Evolutionary conservation across 2,113 vertebrate species (phyloP).

Genomic region (Thermophis baileyi): DNA sequence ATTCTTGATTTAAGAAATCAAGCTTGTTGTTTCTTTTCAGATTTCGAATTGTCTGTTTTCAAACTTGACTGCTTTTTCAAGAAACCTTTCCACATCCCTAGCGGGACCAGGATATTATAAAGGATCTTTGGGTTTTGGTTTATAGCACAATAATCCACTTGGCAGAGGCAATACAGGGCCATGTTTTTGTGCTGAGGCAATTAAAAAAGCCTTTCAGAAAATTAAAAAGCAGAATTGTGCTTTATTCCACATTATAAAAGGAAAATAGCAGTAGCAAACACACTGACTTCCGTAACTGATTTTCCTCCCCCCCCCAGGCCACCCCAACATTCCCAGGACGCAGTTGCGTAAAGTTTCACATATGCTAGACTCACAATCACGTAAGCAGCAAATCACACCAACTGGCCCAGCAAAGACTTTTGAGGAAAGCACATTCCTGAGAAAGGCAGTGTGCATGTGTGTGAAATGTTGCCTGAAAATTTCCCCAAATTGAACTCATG

Average conservation of each 20-base stretch:
- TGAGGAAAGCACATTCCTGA: neutral
- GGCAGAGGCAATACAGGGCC: neutral
- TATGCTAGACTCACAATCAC: neutral
- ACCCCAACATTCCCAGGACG: neutral
- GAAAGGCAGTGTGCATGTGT: neutral
- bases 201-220: neutral
- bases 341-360: neutral
- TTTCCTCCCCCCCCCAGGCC: accelerated
- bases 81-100: neutral
- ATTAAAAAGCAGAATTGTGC: neutral
- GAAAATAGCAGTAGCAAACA: neutral
- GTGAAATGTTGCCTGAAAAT: neutral
- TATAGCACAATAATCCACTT: neutral
- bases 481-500: neutral
- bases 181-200: neutral
- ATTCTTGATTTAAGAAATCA: neutral
- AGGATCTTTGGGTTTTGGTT: neutral
- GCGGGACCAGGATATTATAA: neutral
- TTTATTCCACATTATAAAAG: neutral
- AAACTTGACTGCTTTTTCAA: neutral
- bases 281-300: neutral
- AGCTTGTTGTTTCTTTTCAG: neutral
- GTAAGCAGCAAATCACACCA: neutral
- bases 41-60: neutral
- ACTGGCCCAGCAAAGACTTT: neutral